Evolutionary conservation across 2,797 vertebrate species (phyloP).

Genomic region (Erpetoichthys calabaricus): DNA sequence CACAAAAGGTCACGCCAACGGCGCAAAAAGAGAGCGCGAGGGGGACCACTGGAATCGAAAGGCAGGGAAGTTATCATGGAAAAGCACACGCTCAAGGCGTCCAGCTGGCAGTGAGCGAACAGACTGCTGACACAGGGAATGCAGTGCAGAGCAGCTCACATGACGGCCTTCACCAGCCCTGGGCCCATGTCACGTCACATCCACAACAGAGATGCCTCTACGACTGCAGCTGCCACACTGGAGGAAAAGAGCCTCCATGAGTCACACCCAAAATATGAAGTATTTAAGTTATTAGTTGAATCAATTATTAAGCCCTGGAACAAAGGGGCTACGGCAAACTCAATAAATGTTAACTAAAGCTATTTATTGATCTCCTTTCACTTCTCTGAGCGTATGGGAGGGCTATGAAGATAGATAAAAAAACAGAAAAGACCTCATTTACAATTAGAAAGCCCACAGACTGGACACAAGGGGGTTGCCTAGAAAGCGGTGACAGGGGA

Average conservation of each 20-base stretch:
- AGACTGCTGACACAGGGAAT: no score
- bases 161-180: no score
- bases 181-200: no score
- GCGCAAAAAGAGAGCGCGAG: no score
- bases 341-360: conserved; percentile 31
- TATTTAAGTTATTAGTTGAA: conserved; percentile 35
- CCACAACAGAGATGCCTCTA: background rate
- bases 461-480: background rate
- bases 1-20: no score
- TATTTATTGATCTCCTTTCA: conserved; percentile 29
- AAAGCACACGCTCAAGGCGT: no score
- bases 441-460: background rate
- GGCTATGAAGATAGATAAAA: conserved; percentile 25
- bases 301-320: conserved; percentile 31
- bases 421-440: background rate
- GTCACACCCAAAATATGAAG: conserved; percentile 20
- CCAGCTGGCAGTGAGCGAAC: no score
- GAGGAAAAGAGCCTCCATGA: background rate
- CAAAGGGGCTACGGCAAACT: conserved; percentile 23
- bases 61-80: no score
- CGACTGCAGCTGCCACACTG: background rate
- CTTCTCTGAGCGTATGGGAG: conserved; percentile 19
- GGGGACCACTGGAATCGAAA: no score
- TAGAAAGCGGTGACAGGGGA: conserved; percentile 4
- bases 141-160: no score